Conservation (phyloP, 2,888 invertebrate genomes). For the Volucella bombylans region DNA sequence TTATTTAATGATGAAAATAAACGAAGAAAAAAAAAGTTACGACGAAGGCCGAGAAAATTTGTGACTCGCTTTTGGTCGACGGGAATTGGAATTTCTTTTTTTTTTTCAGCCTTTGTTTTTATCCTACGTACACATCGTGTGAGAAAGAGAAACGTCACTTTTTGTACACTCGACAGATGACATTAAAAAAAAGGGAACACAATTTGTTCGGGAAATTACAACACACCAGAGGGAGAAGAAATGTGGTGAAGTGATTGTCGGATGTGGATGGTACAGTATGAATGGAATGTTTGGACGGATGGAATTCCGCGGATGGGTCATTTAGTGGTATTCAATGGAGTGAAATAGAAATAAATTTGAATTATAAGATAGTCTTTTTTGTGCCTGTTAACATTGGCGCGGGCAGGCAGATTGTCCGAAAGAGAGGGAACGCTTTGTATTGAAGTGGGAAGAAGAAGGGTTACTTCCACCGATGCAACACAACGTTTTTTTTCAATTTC, state of each 20-base stretch:
- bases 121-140: constrained; percentile 71
- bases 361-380: too few relatives aligned
- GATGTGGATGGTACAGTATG: constrained; percentile 23
- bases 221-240: constrained; percentile 10
- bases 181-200: constrained; percentile 9
- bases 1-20: constrained; percentile 46
- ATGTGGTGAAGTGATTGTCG: constrained; percentile 7
- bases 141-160: constrained; percentile 70
- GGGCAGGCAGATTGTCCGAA: too few relatives aligned
- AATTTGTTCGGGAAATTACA: background rate
- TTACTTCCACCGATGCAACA: too few relatives aligned
- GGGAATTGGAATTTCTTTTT: constrained; percentile 52
- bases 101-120: constrained; percentile 71
- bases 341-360: background rate
- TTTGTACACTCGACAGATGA: constrained; percentile 24
- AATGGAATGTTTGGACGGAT: background rate
- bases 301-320: constrained; percentile 32
- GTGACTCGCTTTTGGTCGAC: constrained; percentile 67
- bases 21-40: constrained; percentile 55
- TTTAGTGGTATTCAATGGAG: background rate
- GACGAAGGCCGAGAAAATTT: constrained; percentile 68
- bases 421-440: too few relatives aligned
- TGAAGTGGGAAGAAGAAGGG: too few relatives aligned
- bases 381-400: too few relatives aligned
- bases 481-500: too few relatives aligned